Percentiles rank a stretch among this genome's conserved stretches.
These are phyloP conservation scores for Fulica atra DNA, from an alignment of 2,113 vertebrate species.

Conservation along the genomic window DNA sequence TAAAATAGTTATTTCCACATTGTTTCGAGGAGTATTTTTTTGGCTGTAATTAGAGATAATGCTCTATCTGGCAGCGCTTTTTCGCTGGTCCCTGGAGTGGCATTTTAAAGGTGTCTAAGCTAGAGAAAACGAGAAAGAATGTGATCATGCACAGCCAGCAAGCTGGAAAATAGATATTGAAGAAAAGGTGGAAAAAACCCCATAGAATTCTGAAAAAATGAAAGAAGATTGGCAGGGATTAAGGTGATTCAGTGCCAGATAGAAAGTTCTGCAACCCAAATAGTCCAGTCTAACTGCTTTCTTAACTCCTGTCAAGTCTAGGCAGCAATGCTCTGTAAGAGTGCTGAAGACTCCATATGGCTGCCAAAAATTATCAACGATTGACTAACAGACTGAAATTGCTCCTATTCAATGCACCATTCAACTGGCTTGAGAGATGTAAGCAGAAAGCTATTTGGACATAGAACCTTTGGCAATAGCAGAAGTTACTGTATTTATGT, in stretches of 20 bases:
- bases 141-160: neutral
- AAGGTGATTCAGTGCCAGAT: neutral
- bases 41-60: neutral
- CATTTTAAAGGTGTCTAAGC: neutral
- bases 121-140: neutral
- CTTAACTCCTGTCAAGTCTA: neutral
- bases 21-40: neutral
- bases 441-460: neutral
- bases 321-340: neutral
- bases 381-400: neutral
- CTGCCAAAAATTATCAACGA: constrained; percentile 30
- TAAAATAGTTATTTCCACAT: neutral
- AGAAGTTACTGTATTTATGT: neutral
- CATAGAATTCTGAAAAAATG: neutral
- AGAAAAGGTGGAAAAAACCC: neutral
- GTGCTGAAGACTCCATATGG: neutral
- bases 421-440: neutral
- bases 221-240: neutral
- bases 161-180: neutral
- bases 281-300: neutral
- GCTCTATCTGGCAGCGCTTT: neutral
- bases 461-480: neutral
- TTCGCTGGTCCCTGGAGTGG: neutral
- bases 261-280: neutral
- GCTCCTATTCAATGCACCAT: neutral